phyloP scores from a whole-genome alignment of 2,797 vertebrate species.

The Enteromius paludinosus region DNA sequence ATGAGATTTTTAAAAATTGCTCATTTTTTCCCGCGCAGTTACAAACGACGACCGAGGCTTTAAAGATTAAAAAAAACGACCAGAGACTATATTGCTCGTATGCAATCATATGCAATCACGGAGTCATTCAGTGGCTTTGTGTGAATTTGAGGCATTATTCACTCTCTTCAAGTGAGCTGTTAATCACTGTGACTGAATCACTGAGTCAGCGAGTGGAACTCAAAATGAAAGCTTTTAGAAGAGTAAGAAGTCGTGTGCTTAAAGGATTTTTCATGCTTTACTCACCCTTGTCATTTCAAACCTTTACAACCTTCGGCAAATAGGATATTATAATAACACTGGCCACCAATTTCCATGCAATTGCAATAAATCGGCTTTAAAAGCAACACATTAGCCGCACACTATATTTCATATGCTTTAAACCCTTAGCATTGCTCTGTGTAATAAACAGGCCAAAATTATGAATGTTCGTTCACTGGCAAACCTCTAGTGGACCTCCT shows the following conservation, averaged over 20 bases:
- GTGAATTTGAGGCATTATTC: neutral
- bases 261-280: neutral
- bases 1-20: neutral
- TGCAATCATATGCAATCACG: neutral
- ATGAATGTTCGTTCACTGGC: neutral
- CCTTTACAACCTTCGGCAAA: neutral
- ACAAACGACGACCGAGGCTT: neutral
- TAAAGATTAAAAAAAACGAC: neutral
- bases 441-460: neutral
- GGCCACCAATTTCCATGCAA: neutral
- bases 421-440: neutral
- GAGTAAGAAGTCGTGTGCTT: neutral
- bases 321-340: neutral
- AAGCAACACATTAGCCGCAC: neutral
- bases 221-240: neutral
- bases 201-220: neutral
- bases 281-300: neutral
- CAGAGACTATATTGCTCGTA: neutral
- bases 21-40: neutral
- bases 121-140: neutral
- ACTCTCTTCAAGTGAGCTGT: neutral
- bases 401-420: neutral
- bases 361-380: neutral
- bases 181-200: neutral
- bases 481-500: neutral